Percentiles rank a stretch among this genome's conserved stretches.
Evolutionary conservation across 2,888 invertebrate species (phyloP).

Genomic region (Tyria jacobaeae): DNA sequence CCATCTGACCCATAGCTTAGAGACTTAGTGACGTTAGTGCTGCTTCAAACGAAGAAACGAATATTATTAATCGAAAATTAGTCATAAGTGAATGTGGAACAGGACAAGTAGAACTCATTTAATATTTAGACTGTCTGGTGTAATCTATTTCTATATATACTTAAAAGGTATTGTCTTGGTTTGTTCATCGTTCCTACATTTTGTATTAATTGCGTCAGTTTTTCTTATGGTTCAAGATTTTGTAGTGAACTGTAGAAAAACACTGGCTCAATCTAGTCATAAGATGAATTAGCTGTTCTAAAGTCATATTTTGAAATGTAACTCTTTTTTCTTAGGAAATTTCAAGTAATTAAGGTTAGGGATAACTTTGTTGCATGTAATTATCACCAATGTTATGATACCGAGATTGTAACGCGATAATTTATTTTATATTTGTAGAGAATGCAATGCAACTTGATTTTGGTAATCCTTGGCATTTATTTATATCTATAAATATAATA

Average conservation of each 20-base stretch:
- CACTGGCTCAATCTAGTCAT: constrained; percentile 87
- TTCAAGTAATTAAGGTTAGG: constrained; percentile 73
- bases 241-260: constrained; percentile 71
- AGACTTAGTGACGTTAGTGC: constrained; percentile 76
- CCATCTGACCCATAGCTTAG: constrained; percentile 84
- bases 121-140: constrained; percentile 61
- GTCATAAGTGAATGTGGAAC: constrained; percentile 73
- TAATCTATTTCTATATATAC: constrained; percentile 55
- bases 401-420: constrained; percentile 66
- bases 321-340: constrained; percentile 73
- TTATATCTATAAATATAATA: constrained; percentile 66
- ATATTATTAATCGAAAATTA: constrained; percentile 81
- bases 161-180: constrained; percentile 62
- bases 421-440: constrained; percentile 66
- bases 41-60: constrained; percentile 83
- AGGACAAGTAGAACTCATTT: constrained; percentile 64
- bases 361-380: constrained; percentile 68
- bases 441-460: constrained; percentile 69
- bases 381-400: constrained; percentile 64
- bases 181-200: constrained; percentile 81
- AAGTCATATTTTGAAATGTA: constrained; percentile 70
- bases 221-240: constrained; percentile 73
- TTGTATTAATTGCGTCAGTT: constrained; percentile 82
- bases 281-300: constrained; percentile 83
- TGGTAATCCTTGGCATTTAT: constrained; percentile 76